These are phyloP conservation scores for Grallaria varia DNA, from an alignment of 2,113 vertebrate genomes.

Conservation along the genomic window DNA sequence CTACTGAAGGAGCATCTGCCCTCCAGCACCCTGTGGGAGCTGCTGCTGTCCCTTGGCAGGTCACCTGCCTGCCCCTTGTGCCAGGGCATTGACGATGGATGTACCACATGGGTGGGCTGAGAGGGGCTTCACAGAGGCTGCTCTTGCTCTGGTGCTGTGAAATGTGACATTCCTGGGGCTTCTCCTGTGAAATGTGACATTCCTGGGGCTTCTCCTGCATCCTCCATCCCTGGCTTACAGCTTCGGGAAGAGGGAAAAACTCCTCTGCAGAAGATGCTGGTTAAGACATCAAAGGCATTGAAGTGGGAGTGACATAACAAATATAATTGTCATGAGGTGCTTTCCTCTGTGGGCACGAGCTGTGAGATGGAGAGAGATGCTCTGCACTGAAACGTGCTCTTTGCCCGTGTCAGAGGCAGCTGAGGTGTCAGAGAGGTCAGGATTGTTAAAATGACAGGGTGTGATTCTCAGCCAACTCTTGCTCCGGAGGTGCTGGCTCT, in stretches of 20 bases:
- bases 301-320: rapidly evolving
- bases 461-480: neutral
- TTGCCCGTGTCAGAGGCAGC: neutral
- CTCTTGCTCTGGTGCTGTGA: neutral
- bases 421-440: neutral
- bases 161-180: neutral
- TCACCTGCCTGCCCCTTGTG: neutral
- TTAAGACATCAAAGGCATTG: neutral
- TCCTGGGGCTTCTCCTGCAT: neutral
- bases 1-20: neutral
- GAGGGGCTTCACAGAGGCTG: neutral
- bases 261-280: neutral
- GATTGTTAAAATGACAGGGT: neutral
- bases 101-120: rapidly evolving
- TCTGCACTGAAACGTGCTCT: neutral
- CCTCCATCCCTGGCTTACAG: neutral
- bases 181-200: neutral
- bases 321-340: neutral
- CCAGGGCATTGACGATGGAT: rapidly evolving
- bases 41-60: neutral
- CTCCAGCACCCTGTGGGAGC: no score
- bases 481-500: neutral
- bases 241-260: neutral
- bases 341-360: neutral
- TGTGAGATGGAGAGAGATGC: neutral